Conservation (phyloP, 2,888 invertebrate genomes). For the Pycnomerus fuliginosus region DNA sequence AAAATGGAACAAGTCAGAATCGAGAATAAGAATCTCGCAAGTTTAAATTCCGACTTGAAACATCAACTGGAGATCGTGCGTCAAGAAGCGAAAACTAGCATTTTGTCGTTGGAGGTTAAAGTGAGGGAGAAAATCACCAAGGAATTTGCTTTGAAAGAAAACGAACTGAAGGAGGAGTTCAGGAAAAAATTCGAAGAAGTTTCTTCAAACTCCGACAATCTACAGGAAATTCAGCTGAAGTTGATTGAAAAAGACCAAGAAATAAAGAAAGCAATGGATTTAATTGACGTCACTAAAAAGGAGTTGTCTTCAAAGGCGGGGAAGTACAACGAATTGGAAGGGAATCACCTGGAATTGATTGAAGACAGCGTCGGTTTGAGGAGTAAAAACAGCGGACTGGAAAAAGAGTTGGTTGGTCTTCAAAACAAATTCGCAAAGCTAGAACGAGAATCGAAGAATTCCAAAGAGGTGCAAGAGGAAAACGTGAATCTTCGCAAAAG, state of each 20-base stretch:
- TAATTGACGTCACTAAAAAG: too few species aligned
- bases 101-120: slow-evolving; percentile 43
- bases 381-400: slow-evolving; percentile 27
- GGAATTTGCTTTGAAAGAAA: slow-evolving; percentile 37
- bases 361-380: slow-evolving; percentile 36
- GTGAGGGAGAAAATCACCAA: slow-evolving; percentile 37
- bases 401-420: slow-evolving; percentile 29
- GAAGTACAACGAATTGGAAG: slow-evolving; percentile 41
- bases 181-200: slow-evolving; percentile 37
- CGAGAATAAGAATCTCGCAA: slow-evolving; percentile 19
- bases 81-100: slow-evolving; percentile 49
- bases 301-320: too few species aligned
- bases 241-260: slow-evolving; percentile 54
- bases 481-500: background rate
- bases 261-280: slow-evolving; percentile 43
- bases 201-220: slow-evolving; percentile 29
- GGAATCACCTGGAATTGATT: slow-evolving; percentile 45
- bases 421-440: slow-evolving; percentile 15
- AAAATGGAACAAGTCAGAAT: slow-evolving; percentile 46
- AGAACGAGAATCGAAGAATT: too few species aligned
- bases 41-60: slow-evolving; percentile 26
- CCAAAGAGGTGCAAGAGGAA: slow-evolving; percentile 26
- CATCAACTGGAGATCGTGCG: slow-evolving; percentile 43
- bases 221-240: slow-evolving; percentile 54
- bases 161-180: slow-evolving; percentile 37